Evolutionary conservation across 30 jellyfish, hydroid and myxozoan species (phyloP).

Genomic region (Cassiopea xamachana): DNA sequence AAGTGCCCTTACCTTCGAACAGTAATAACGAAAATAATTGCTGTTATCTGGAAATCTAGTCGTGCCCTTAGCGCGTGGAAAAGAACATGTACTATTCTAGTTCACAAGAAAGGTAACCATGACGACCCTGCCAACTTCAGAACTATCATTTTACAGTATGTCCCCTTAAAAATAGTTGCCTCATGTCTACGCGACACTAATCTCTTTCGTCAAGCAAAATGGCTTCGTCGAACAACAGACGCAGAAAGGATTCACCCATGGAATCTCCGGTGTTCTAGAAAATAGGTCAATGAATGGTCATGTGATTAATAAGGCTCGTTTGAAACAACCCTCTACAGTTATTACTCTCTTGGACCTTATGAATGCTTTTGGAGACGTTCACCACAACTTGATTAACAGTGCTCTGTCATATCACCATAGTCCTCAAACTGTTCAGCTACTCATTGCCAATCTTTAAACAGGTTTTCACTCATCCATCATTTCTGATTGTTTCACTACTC

Average conservation of each 20-base stretch:
- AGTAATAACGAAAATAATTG: neutral
- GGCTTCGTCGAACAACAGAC: conserved; percentile 2
- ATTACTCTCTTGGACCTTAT: conserved; percentile 38
- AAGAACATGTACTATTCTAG: neutral
- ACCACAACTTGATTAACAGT: conserved; percentile 25
- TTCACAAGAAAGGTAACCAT: neutral
- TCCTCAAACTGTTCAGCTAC: neutral
- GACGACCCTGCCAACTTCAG: conserved; percentile 18
- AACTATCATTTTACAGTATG: conserved; percentile 25
- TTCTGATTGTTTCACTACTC: conserved; percentile 25
- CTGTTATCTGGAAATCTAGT: neutral
- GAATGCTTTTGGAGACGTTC: conserved; percentile 41
- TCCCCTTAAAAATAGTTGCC: conserved; percentile 15
- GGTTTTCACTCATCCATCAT: conserved; percentile 7
- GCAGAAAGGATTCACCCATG: neutral
- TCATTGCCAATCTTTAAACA: conserved; percentile 26
- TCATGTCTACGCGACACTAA: neutral
- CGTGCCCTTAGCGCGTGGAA: neutral
- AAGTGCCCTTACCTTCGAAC: neutral
- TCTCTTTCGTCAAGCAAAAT: neutral
- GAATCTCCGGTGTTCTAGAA: conserved; percentile 27
- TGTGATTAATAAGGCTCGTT: conserved; percentile 37
- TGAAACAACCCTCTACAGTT: conserved; percentile 22
- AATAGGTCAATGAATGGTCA: conserved; percentile 2
- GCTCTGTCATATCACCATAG: conserved; percentile 16